Evolutionary conservation across 2,113 vertebrate species (phyloP), one percentile per base, ranked within the genome.

Genomic region (Petrocephalus zakoni): DNA sequence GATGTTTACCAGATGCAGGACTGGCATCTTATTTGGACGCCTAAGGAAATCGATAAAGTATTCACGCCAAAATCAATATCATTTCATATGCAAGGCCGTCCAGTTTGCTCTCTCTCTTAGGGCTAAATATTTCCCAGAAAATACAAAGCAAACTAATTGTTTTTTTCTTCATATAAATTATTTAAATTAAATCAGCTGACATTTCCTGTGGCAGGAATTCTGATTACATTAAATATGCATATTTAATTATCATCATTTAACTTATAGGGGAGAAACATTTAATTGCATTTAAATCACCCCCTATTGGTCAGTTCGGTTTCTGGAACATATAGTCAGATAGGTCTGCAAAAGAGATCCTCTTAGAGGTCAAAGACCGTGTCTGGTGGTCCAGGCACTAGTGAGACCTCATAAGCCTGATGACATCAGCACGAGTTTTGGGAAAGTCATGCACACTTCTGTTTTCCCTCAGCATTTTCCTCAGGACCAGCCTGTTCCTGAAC

Each of bases 181-280:
- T 86, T 55, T 55, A 37, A 82, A 85, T 85, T 29, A 53, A 56
- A 86, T 53, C 51, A 86, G 15, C 84, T 86, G 49, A 11, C 11
- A 19, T 86, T 55, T 86, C 49, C 84, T 51, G 52, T 34, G 84
- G 25, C 51, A 86, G 51, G 2, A 15, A 86, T 56, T 86, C 22
- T 86, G 22, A 19, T 86, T 55, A 19, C 25, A 55, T 86, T 86
- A 56, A 85, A 85, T 85, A 85, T 85, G 82, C 22, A 85, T 85
- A 15, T 22, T 55, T 55, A 34, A 55, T 86, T 86, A 86, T 21
- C 52, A n/a, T 56, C 49, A 55, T 6, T 86, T 86, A 85, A 85
- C 47, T 49, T n/a, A 51, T 52, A 25, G 9, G n/a, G n/a, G 49
- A 21, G 2, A 85, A 75, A 29, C n/a, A n/a, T n/a, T n/a, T n/a